phyloP scores from a whole-genome alignment of 2,888 invertebrate species.

The Lysandra coridon region DNA sequence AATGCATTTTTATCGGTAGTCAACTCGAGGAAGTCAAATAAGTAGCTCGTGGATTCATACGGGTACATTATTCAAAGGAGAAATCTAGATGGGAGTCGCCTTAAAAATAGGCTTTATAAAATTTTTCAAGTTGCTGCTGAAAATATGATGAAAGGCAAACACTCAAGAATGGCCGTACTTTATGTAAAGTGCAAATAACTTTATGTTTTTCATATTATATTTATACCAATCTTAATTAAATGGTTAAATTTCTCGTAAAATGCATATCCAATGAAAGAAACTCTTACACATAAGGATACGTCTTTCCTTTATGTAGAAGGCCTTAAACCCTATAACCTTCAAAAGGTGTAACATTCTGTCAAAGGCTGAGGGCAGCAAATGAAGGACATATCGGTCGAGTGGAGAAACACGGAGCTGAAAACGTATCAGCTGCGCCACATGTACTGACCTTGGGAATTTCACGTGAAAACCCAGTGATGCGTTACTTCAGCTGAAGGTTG shows the following conservation, averaged over 20 bases:
- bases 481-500: background rate
- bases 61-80: background rate
- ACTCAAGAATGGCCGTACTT: background rate
- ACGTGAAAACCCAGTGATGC: constrained; percentile 26
- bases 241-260: no score
- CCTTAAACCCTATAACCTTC: no score
- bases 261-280: no score
- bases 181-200: no score
- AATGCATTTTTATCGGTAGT: background rate
- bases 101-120: no score
- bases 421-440: background rate
- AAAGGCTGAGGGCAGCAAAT: background rate
- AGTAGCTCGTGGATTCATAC: background rate
- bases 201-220: no score
- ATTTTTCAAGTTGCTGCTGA: background rate
- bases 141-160: background rate
- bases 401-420: background rate
- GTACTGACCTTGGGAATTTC: constrained; percentile 13
- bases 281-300: no score
- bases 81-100: no score
- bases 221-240: no score
- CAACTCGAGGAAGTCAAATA: background rate
- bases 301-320: no score
- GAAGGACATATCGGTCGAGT: background rate
- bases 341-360: background rate